These are phyloP conservation scores for Coenonympha arcania DNA, from an alignment of 2,888 invertebrate genomes.

Conservation along the genomic window DNA sequence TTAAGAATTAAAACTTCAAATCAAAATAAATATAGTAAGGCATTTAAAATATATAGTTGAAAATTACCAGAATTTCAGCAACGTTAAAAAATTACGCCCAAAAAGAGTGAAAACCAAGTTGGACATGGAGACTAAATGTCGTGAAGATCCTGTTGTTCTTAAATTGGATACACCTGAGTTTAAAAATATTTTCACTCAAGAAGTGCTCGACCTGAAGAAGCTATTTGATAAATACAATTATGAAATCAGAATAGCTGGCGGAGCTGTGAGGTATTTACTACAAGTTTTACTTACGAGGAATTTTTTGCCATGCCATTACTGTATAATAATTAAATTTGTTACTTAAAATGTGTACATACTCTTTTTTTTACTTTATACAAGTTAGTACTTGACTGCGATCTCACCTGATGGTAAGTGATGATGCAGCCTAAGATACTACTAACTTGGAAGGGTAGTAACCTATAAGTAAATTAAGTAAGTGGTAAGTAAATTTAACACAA, in stretches of 20 bases:
- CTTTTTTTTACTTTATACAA: too few species aligned
- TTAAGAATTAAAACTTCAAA: neutral
- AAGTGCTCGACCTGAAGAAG: slow-evolving; percentile 79
- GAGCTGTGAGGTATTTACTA: slow-evolving; percentile 84
- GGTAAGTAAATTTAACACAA: too few species aligned
- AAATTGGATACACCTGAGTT: slow-evolving; percentile 84
- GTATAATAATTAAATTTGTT: too few species aligned
- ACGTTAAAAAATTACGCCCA: slow-evolving; percentile 23
- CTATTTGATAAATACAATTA: slow-evolving; percentile 86
- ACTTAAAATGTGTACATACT: too few species aligned
- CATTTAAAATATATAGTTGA: neutral
- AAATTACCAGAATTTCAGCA: slow-evolving; percentile 24
- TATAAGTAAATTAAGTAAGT: too few species aligned
- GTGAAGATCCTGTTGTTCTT: slow-evolving; percentile 78
- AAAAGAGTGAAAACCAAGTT: slow-evolving; percentile 42
- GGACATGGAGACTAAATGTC: slow-evolving; percentile 54
- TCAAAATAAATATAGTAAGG: neutral
- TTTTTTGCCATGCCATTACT: too few species aligned
- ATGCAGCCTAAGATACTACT: too few species aligned
- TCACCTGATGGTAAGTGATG: too few species aligned
- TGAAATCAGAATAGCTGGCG: slow-evolving; percentile 96
- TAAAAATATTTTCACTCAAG: slow-evolving; percentile 85
- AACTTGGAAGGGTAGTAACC: too few species aligned
- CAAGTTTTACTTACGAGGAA: too few species aligned
- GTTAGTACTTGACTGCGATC: too few species aligned